A percentile compares a stretch with the other conserved stretches of the same genome.
Evolutionary conservation across 2,888 invertebrate species (phyloP).

Genomic region (Drosophila nr. medialis): DNA sequence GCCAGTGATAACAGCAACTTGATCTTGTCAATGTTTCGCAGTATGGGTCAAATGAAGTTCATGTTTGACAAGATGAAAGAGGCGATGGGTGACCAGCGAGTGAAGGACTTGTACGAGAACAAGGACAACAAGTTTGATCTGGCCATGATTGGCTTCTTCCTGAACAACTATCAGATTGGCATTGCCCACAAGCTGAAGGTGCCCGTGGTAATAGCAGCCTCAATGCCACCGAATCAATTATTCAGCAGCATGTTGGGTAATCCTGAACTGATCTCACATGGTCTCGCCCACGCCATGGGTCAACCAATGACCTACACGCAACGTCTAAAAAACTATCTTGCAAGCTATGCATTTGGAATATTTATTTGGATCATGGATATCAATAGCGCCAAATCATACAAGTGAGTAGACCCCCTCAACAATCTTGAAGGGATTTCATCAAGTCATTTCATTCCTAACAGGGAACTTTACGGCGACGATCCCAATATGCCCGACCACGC

Average conservation of each 20-base stretch:
- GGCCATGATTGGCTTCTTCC: conserved; percentile 77
- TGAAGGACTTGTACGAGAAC: conserved; percentile 72
- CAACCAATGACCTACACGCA: conserved; percentile 50
- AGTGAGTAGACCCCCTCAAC: conserved; percentile 29
- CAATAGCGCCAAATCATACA: conserved; percentile 30
- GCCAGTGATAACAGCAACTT: conserved; percentile 56
- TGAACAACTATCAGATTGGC: conserved; percentile 78
- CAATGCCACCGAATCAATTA: conserved; percentile 52
- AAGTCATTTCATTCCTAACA: neutral
- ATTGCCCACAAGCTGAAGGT: conserved; percentile 78
- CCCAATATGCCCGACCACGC: conserved; percentile 62
- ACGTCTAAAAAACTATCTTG: conserved; percentile 55
- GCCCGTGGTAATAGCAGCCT: conserved; percentile 68
- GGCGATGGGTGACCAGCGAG: conserved; percentile 55
- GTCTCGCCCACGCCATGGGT: conserved; percentile 56
- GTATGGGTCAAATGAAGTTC: conserved; percentile 41
- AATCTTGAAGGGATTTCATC: neutral
- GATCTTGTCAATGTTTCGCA: conserved; percentile 14
- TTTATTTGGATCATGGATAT: conserved; percentile 17
- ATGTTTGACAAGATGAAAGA: conserved; percentile 64
- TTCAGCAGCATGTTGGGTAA: conserved; percentile 68
- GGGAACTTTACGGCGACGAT: conserved; percentile 60
- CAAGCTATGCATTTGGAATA: conserved; percentile 4
- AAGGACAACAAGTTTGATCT: conserved; percentile 76
- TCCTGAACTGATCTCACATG: conserved; percentile 67